A percentile compares a stretch with the other conserved stretches of the same genome.
phyloP scores from a whole-genome alignment of 1,140 invertebrate genomes.

The Neoseiulus cucumeris region DNA sequence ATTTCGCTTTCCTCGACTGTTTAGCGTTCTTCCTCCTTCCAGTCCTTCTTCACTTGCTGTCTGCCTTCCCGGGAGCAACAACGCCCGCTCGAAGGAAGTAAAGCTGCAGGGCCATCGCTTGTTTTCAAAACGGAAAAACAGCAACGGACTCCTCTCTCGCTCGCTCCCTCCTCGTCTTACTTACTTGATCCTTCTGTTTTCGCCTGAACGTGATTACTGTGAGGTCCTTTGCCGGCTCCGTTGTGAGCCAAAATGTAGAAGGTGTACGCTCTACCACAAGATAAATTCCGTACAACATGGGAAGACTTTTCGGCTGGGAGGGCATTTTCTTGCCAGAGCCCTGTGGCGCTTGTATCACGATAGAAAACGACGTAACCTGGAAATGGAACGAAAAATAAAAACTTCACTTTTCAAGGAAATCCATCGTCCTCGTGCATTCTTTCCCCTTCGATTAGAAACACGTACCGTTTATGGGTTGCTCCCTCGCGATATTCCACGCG shows the following conservation, averaged over 20 bases:
- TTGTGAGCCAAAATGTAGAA: slow-evolving; percentile 85
- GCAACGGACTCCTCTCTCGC: no score
- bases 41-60: no score
- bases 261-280: slow-evolving; percentile 74
- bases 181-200: slow-evolving; percentile 89
- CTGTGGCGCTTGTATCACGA: slow-evolving; percentile 25
- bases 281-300: slow-evolving; percentile 37
- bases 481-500: slow-evolving; percentile 15
- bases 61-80: no score
- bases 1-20: no score
- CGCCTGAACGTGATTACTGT: slow-evolving; percentile 59
- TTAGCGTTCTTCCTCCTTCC: no score
- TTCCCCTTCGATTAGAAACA: no score
- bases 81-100: no score
- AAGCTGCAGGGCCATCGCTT: no score
- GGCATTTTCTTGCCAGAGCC: slow-evolving; percentile 23
- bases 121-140: no score
- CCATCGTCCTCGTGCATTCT: no score
- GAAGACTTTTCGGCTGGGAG: slow-evolving; percentile 19
- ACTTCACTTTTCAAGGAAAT: no score
- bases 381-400: no score
- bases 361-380: slow-evolving; percentile 25
- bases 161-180: slow-evolving; percentile 22
- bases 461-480: slow-evolving; percentile 23
- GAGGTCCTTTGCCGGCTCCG: slow-evolving; percentile 64